phyloP scores from a whole-genome alignment of 53 echinoderm and acorn worm species.

The Mesocentrotus franciscanus region DNA sequence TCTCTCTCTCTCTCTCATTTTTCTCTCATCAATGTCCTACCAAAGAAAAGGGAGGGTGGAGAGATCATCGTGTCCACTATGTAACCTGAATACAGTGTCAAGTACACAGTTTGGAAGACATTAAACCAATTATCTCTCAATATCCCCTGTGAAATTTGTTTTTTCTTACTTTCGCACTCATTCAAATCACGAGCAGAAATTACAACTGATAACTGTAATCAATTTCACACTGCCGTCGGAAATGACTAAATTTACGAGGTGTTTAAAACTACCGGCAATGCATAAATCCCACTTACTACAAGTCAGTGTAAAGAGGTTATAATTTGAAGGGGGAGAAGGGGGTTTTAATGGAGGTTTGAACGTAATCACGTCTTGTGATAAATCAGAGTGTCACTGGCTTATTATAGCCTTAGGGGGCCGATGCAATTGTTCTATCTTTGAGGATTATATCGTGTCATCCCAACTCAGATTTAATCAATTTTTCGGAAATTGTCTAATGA shows the following conservation, averaged over 20 bases:
- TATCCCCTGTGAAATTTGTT: conserved; percentile 28
- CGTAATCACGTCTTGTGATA: conserved; percentile 5
- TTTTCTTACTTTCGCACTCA: background rate
- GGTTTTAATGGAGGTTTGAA: background rate
- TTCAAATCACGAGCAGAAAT: conserved; percentile 39
- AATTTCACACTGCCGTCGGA: background rate
- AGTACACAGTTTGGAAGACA: background rate
- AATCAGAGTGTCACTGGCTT: conserved; percentile 26
- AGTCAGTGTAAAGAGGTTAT: background rate
- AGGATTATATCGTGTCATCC: conserved; percentile 6
- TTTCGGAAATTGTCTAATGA: conserved; percentile 39
- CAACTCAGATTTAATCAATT: background rate
- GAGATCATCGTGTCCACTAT: background rate
- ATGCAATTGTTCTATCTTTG: conserved; percentile 1
- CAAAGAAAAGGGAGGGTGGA: background rate
- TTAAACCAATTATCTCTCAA: conserved; percentile 13
- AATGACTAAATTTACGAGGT: conserved; percentile 45
- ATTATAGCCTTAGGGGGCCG: background rate
- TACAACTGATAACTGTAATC: conserved; percentile 30
- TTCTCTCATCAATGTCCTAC: background rate
- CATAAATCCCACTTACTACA: conserved; percentile 3
- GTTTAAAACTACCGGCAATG: conserved; percentile 42
- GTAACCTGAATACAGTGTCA: conserved; percentile 11
- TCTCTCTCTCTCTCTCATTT: background rate
- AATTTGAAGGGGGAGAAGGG: background rate